Evolutionary conservation across 2,888 invertebrate species (phyloP), one percentile per base, ranked within the genome.

Genomic region (Drosophila prostipennis): DNA sequence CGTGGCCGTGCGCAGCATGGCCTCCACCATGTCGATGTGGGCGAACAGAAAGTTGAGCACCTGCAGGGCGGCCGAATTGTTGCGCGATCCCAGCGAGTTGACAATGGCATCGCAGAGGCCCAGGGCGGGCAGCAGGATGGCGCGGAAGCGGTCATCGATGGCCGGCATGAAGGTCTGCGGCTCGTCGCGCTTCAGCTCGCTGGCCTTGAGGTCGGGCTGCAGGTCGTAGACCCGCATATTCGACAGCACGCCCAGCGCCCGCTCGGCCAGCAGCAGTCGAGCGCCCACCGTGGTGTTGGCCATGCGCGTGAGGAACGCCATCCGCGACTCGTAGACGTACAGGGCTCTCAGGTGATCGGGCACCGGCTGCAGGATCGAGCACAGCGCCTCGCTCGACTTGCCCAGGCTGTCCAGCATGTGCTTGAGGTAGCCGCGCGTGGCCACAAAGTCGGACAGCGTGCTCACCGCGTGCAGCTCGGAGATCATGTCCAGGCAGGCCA

Each of bases 311-410:
- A 97, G 93, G 76, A 96, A 93, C 39, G 96, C 94, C 95, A 98
- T 95, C 92, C 97, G 96, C 0, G 97, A 96, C 91, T 97, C 96
- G 92, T 97, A 98, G 14, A 97, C 94, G 92, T 97, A 98, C 0
- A 98, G 92, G 0, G 95, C 95, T 60, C 96, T 94, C 45, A 98
- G 93, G 2, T 94, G 95, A 52, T 94, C 94, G 0, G 95, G 95
- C 74, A 93, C 93, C 13, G 94, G 94, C 79, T 95, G 95, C 46
- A 96, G 87, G n/a, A 95, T 93, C 89, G 93, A 89, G 8, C 90
- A 90, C 6, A 97, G 91, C 19, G 95, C 94, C 48, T 94, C 94
- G 87, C 98, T 96, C 37, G 96, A 96, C 67, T 95, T 95, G 68
- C 95, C 89, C 63, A 98, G 91, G 69, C 96, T 96, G 81, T 97